Conservation (phyloP, 2,797 vertebrate species). For the Tadarida brasiliensis region DNA sequence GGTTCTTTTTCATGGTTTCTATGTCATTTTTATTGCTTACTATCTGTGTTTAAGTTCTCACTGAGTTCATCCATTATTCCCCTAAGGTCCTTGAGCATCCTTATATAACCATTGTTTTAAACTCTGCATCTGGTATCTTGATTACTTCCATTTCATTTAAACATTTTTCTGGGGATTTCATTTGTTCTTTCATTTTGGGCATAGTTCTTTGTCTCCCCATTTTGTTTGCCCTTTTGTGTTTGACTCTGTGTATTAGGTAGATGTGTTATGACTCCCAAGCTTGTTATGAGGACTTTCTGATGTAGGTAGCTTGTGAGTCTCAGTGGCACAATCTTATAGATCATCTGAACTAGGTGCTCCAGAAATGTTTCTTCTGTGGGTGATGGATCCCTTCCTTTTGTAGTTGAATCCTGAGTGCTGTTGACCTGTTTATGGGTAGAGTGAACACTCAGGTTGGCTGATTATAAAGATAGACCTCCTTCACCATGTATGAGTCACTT, state of each 20-base stretch:
- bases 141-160: not conserved
- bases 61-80: not conserved
- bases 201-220: not conserved
- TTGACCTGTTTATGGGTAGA: too few species aligned
- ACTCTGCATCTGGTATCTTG: not conserved
- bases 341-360: not conserved
- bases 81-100: too few species aligned
- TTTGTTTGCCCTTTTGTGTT: not conserved
- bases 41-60: not conserved
- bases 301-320: not conserved
- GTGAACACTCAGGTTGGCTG: too few species aligned
- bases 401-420: too few species aligned
- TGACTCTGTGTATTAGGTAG: not conserved
- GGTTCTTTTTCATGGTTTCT: not conserved
- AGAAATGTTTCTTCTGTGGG: not conserved
- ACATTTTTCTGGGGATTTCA: not conserved
- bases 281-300: not conserved
- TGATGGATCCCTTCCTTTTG: too few species aligned
- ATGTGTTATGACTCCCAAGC: not conserved
- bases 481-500: too few species aligned
- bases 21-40: not conserved
- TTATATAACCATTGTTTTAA: not conserved
- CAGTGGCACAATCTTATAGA: not conserved
- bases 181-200: not conserved
- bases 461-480: too few species aligned